Conservation (phyloP, 2,888 invertebrate species). For the Eudasyphora cyanicolor region DNA sequence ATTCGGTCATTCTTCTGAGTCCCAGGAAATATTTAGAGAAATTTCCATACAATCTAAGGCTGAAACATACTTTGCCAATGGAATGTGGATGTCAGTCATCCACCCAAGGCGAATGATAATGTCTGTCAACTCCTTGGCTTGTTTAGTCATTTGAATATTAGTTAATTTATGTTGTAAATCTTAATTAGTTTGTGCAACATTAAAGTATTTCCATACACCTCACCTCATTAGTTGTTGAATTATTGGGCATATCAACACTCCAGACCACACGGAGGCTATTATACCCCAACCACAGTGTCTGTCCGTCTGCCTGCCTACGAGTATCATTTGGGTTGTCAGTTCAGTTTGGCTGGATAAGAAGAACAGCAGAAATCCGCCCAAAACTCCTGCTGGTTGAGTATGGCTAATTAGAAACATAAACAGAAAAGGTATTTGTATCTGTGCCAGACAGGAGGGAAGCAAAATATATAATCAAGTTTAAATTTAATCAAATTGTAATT, state of each 20-base stretch:
- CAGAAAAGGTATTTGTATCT: constrained; percentile 1
- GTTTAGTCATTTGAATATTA: too few species aligned
- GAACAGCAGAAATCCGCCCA: not conserved
- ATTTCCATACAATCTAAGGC: not conserved
- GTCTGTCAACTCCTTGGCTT: too few species aligned
- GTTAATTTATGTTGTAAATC: constrained; percentile 49
- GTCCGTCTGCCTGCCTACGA: not conserved
- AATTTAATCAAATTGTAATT: constrained; percentile 60
- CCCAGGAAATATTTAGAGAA: not conserved
- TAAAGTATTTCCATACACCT: constrained; percentile 36
- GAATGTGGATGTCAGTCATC: not conserved
- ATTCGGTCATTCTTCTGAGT: too few species aligned
- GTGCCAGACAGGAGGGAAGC: constrained; percentile 8
- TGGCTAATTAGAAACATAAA: constrained; percentile 48
- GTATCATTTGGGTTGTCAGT: too few species aligned
- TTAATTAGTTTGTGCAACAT: constrained; percentile 58
- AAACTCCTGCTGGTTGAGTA: not conserved
- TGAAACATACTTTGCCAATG: not conserved
- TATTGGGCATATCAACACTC: not conserved
- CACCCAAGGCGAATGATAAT: not conserved
- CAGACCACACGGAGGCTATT: too few species aligned
- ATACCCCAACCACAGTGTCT: not conserved
- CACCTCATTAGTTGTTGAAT: too few species aligned
- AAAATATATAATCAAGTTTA: constrained; percentile 48
- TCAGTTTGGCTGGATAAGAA: not conserved